A percentile compares a stretch with the other conserved stretches of the same genome.
phyloP scores from a whole-genome alignment of 2,888 invertebrate species.

The Loripinus fragilis region DNA sequence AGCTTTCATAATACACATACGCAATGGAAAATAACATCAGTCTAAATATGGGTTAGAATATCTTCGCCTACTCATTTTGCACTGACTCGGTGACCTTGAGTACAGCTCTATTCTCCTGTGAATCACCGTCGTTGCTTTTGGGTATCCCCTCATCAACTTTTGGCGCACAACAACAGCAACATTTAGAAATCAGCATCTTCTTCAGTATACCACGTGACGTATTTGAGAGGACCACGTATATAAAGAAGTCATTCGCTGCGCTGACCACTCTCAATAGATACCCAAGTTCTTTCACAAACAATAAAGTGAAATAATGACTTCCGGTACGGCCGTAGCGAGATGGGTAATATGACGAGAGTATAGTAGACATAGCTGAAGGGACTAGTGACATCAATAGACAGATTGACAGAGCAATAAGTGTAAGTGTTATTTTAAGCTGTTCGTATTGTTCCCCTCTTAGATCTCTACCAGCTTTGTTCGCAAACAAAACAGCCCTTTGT shows the following conservation, averaged over 20 bases:
- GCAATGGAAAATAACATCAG: no score
- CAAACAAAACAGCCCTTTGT: not conserved
- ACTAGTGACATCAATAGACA: not conserved
- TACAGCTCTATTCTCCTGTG: no score
- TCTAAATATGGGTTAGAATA: no score
- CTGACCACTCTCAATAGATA: not conserved
- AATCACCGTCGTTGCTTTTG: no score
- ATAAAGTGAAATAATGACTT: not conserved
- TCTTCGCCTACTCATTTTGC: no score
- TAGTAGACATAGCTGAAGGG: not conserved
- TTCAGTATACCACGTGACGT: not conserved
- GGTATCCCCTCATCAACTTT: no score
- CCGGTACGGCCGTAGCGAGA: not conserved
- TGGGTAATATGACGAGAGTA: not conserved
- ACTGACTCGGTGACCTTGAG: no score
- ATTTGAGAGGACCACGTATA: not conserved
- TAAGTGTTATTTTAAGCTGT: not conserved
- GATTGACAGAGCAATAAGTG: not conserved
- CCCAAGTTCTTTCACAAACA: not conserved
- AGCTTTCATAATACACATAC: no score
- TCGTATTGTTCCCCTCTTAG: not conserved
- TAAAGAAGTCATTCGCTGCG: conserved; percentile 7
- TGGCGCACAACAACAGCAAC: no score
- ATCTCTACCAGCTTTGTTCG: not conserved
- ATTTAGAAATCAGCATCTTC: no score